Evolutionary conservation across 2,888 invertebrate genomes (phyloP).

Genomic region (Falcaria lacertinaria): DNA sequence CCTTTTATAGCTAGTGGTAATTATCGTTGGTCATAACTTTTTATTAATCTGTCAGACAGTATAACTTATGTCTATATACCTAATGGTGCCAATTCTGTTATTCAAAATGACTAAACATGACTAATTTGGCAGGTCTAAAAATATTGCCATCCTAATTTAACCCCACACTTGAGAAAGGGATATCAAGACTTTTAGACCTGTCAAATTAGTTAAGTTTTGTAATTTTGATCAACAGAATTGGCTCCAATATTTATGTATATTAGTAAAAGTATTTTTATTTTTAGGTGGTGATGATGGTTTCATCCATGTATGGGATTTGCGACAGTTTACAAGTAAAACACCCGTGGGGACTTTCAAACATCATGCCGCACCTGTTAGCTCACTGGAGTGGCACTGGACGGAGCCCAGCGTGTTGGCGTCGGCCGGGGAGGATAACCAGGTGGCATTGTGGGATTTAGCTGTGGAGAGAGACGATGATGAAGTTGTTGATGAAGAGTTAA

Average conservation of each 20-base stretch:
- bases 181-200: too few relatives aligned
- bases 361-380: slow-evolving; percentile 95
- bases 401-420: slow-evolving; percentile 97
- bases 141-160: too few relatives aligned
- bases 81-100: too few relatives aligned
- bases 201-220: too few relatives aligned
- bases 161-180: too few relatives aligned
- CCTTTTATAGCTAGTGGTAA: slow-evolving; percentile 91
- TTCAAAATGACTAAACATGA: too few relatives aligned
- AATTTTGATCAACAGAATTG: too few relatives aligned
- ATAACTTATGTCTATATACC: too few relatives aligned
- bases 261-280: slow-evolving; percentile 21
- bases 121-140: too few relatives aligned
- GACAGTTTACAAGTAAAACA: slow-evolving; percentile 87
- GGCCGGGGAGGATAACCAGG: slow-evolving; percentile 95
- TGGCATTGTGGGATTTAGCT: slow-evolving; percentile 97
- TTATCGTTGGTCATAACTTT: too few relatives aligned
- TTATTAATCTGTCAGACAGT: too few relatives aligned
- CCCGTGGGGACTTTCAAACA: slow-evolving; percentile 97
- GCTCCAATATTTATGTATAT: too few relatives aligned
- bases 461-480: slow-evolving; percentile 88
- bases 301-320: slow-evolving; percentile 96
- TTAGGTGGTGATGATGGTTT: slow-evolving; percentile 97
- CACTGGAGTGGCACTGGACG: slow-evolving; percentile 97
- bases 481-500: slow-evolving; percentile 74